A percentile compares a stretch with the other conserved stretches of the same genome.
These are phyloP conservation scores for Hippocampus barbouri DNA, from an alignment of 2,113 vertebrate species.

Conservation along the genomic window DNA sequence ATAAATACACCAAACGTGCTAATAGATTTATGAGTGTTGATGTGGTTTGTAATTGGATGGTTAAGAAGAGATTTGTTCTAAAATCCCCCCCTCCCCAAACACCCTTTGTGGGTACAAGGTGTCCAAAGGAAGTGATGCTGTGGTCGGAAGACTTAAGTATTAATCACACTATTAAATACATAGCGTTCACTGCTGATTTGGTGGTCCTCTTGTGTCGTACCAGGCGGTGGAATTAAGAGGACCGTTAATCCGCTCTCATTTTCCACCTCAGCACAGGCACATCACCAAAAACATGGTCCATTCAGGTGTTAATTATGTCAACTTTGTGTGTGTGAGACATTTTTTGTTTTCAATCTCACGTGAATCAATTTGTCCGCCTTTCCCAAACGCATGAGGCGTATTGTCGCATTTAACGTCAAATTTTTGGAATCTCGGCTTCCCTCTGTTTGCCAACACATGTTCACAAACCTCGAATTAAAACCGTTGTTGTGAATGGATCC, in stretches of 20 bases:
- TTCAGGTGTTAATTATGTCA: slow-evolving; percentile 63
- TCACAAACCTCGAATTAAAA: slow-evolving; percentile 65
- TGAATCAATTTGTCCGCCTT: slow-evolving; percentile 9
- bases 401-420: slow-evolving; percentile 53
- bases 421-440: slow-evolving; percentile 58
- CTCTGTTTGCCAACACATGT: slow-evolving; percentile 29
- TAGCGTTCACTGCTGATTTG: slow-evolving; percentile 54
- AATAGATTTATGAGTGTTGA: slow-evolving; percentile 22
- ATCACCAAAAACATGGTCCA: slow-evolving; percentile 59
- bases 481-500: slow-evolving; percentile 64
- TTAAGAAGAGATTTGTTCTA: slow-evolving; percentile 52
- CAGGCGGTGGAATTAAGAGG: slow-evolving; percentile 59
- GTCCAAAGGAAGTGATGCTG: slow-evolving; percentile 44
- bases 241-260: slow-evolving; percentile 66
- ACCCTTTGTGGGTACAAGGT: slow-evolving; percentile 48
- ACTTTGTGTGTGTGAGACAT: slow-evolving; percentile 49
- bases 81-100: slow-evolving; percentile 55
- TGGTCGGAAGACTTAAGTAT: slow-evolving; percentile 66
- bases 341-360: slow-evolving; percentile 65
- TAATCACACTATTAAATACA: slow-evolving; percentile 66
- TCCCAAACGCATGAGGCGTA: slow-evolving; percentile 47
- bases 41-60: slow-evolving; percentile 49
- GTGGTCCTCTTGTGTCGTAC: slow-evolving; percentile 57
- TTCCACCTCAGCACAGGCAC: slow-evolving; percentile 63
- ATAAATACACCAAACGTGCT: slow-evolving; percentile 10